Evolutionary conservation across 35 echinoderm and acorn worm genomes (phyloP).

Genomic region (Lytechinus variegatus): DNA sequence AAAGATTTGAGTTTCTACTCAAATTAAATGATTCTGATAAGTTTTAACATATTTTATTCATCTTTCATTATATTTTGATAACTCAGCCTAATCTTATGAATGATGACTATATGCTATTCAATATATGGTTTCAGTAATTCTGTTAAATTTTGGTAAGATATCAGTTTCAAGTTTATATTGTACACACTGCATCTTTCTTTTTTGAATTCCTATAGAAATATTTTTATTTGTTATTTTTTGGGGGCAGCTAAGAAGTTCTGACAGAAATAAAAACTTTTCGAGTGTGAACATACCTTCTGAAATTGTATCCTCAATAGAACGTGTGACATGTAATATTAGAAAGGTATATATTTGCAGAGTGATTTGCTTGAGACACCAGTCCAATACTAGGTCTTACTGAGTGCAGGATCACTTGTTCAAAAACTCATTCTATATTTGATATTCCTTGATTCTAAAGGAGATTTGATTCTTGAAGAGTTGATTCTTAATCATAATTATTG

Average conservation of each 20-base stretch:
- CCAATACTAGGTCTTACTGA: not conserved
- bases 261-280: not conserved
- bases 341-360: conserved; percentile 12
- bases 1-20: too few species aligned
- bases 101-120: too few species aligned
- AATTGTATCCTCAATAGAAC: not conserved
- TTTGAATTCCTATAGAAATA: not conserved
- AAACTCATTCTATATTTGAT: not conserved
- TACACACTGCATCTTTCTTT: not conserved
- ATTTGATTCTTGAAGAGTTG: not conserved
- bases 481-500: not conserved
- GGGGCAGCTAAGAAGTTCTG: not conserved
- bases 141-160: too few species aligned
- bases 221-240: not conserved
- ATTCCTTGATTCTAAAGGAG: not conserved
- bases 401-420: not conserved
- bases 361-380: not conserved
- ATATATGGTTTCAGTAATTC: too few species aligned
- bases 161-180: too few species aligned
- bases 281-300: not conserved
- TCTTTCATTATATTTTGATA: too few species aligned
- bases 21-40: too few species aligned
- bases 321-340: not conserved
- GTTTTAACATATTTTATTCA: too few species aligned
- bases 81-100: too few species aligned